Percentiles rank a stretch among this genome's conserved stretches.
Conservation (phyloP, 2,113 vertebrate species). For the Vidua macroura region DNA sequence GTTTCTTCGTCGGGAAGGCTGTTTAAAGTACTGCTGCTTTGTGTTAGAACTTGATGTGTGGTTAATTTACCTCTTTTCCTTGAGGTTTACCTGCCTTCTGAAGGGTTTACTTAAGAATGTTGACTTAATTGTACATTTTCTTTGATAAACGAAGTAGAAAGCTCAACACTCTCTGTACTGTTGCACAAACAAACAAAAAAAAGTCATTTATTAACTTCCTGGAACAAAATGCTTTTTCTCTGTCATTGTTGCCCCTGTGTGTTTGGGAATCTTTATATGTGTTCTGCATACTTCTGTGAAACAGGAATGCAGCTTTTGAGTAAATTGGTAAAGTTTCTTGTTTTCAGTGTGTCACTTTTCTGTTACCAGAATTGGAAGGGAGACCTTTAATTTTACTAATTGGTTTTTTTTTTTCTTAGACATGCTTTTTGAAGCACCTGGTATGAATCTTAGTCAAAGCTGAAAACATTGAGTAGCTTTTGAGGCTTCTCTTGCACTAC, state of each 20-base stretch:
- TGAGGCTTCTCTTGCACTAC: not conserved
- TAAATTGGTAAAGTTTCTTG: not conserved
- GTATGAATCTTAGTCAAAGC: not conserved
- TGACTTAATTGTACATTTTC: not conserved
- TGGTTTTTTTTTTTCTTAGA: not conserved
- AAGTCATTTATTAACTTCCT: not conserved
- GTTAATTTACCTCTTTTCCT: not conserved
- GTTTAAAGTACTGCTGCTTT: not conserved
- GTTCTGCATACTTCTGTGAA: not conserved
- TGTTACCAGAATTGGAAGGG: not conserved
- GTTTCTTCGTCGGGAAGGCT: not conserved
- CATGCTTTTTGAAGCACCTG: not conserved
- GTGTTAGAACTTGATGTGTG: not conserved
- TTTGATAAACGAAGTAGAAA: not conserved
- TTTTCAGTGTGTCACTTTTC: not conserved
- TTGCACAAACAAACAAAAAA: not conserved
- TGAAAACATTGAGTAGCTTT: not conserved
- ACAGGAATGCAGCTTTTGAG: not conserved
- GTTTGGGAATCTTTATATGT: not conserved
- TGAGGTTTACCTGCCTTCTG: not conserved
- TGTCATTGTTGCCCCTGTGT: not conserved
- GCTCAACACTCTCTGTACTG: not conserved
- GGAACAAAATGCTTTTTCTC: not conserved
- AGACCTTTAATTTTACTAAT: not conserved
- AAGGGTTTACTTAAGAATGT: not conserved